A percentile compares a stretch with the other conserved stretches of the same genome.
Evolutionary conservation across 1,140 invertebrate genomes (phyloP).

Genomic region (Vanessa tameamea): DNA sequence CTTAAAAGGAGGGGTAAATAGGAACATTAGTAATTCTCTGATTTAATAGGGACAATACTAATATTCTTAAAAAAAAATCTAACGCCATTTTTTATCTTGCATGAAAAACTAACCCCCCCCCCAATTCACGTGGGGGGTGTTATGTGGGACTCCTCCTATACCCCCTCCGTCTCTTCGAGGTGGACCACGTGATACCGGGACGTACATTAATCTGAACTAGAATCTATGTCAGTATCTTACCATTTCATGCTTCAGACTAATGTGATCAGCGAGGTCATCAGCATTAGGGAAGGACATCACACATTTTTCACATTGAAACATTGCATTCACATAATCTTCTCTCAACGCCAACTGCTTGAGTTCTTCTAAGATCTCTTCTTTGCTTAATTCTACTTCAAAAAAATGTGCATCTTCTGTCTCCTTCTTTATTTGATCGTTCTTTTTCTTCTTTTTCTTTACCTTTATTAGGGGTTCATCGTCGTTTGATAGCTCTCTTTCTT

Average conservation of each 20-base stretch:
- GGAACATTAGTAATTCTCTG: no score
- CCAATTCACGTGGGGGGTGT: no score
- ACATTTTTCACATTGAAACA: conserved; percentile 65
- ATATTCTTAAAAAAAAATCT: no score
- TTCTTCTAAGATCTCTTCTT: conserved; percentile 56
- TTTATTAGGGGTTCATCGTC: conserved; percentile 31
- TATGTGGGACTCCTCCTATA: no score
- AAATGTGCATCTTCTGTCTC: conserved; percentile 34
- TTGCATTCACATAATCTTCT: conserved; percentile 67
- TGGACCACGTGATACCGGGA: no score
- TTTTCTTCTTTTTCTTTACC: conserved; percentile 36
- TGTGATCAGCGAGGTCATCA: conserved; percentile 65
- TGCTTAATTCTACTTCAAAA: conserved; percentile 53
- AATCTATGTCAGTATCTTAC: conserved; percentile 42
- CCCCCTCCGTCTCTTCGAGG: no score
- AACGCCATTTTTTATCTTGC: no score
- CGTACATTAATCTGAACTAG: no score
- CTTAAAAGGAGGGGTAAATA: no score
- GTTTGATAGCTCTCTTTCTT: conserved; percentile 23
- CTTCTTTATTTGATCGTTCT: conserved; percentile 18
- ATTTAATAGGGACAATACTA: no score
- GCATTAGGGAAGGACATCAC: conserved; percentile 61
- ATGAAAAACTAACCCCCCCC: no score
- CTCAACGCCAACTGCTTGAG: conserved; percentile 37
- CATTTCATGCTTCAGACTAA: conserved; percentile 56